Percentiles rank a stretch among this genome's conserved stretches.
Conservation (phyloP, 2,888 invertebrate species). For the Eustalomyia histrio region DNA sequence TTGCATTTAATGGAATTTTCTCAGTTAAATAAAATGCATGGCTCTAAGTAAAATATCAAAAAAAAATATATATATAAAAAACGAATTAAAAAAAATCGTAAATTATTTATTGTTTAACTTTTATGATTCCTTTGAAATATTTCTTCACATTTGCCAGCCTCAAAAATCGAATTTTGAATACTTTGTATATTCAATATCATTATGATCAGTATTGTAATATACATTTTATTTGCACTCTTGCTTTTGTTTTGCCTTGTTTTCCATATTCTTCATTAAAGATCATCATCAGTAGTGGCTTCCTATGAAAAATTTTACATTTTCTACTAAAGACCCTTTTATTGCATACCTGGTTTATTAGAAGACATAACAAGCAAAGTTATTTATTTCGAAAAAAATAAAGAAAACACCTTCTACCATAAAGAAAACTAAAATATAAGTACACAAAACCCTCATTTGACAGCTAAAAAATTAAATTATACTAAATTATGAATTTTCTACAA, state of each 20-base stretch:
- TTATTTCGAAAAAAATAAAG: neutral
- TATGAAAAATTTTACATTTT: slow-evolving; percentile 33
- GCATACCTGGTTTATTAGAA: neutral
- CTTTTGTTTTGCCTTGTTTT: slow-evolving; percentile 13
- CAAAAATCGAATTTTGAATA: neutral
- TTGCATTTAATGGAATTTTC: too few species aligned
- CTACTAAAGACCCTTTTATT: slow-evolving; percentile 36
- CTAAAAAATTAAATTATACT: neutral
- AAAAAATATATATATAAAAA: too few species aligned
- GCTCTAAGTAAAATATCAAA: too few species aligned
- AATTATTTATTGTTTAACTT: neutral
- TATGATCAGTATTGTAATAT: neutral
- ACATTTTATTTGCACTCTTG: neutral
- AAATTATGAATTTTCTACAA: too few species aligned
- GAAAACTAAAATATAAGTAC: neutral
- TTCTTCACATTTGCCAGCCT: neutral
- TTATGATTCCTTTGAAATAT: neutral
- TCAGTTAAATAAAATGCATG: too few species aligned
- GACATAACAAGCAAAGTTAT: neutral
- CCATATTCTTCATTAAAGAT: slow-evolving; percentile 19
- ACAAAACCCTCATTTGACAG: neutral
- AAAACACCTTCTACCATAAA: neutral
- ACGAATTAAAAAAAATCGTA: neutral
- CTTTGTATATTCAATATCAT: neutral
- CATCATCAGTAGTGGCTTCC: slow-evolving; percentile 30